A percentile compares a stretch with the other conserved stretches of the same genome.
Evolutionary conservation across 2,888 invertebrate genomes (phyloP).

Genomic region (Adelphocoris suturalis): DNA sequence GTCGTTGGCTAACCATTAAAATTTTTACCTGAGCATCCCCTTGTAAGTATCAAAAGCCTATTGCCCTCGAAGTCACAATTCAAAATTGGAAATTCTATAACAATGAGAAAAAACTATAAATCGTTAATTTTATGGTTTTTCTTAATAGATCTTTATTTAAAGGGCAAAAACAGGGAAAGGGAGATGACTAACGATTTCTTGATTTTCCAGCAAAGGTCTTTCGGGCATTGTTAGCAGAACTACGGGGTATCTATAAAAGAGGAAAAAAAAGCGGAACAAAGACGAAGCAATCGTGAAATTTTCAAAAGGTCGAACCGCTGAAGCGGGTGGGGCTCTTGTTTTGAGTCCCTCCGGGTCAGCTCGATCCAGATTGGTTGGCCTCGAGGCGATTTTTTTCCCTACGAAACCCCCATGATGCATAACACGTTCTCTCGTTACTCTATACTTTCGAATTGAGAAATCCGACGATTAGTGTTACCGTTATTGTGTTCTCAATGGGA

Average conservation of each 20-base stretch:
- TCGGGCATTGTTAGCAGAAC: slow-evolving; percentile 48
- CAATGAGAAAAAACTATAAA: too few species aligned
- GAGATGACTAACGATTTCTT: slow-evolving; percentile 49
- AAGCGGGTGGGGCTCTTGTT: slow-evolving; percentile 44
- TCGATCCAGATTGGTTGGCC: slow-evolving; percentile 54
- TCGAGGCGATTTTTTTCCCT: slow-evolving; percentile 23
- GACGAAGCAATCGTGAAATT: slow-evolving; percentile 63
- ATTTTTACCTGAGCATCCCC: too few species aligned
- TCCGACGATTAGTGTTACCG: slow-evolving; percentile 5
- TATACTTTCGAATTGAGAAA: slow-evolving; percentile 59
- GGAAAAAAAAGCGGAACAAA: slow-evolving; percentile 18
- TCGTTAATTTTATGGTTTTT: too few species aligned
- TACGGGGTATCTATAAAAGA: background rate
- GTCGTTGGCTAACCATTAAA: too few species aligned
- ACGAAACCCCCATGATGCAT: slow-evolving; percentile 59
- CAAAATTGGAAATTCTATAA: too few species aligned
- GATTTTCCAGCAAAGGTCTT: slow-evolving; percentile 6
- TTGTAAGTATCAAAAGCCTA: too few species aligned
- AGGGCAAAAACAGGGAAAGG: slow-evolving; percentile 38
- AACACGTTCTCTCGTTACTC: slow-evolving; percentile 45
- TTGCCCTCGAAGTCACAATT: too few species aligned
- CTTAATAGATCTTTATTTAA: background rate
- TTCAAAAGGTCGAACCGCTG: slow-evolving; percentile 57
- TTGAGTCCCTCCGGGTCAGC: slow-evolving; percentile 43
- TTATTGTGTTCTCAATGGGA: slow-evolving; percentile 4